Conservation (phyloP, 2,888 invertebrate species). For the Drosophila greeni region DNA sequence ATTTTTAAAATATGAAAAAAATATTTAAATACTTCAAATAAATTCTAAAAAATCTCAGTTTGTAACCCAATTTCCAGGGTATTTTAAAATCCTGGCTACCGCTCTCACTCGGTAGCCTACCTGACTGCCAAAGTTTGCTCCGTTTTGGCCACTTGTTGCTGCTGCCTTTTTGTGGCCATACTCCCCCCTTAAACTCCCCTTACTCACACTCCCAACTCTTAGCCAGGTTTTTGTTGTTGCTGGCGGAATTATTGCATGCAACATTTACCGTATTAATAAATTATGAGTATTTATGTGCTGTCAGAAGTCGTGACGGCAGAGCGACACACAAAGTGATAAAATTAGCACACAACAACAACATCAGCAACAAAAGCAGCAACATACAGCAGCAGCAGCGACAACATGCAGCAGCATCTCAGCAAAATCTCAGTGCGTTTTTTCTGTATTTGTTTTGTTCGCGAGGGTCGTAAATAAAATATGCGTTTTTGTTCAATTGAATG, state of each 20-base stretch:
- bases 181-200: neutral
- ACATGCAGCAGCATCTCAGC: conserved; percentile 21
- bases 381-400: conserved; percentile 36
- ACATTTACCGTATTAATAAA: conserved; percentile 76
- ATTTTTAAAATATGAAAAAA: neutral
- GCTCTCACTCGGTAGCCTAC: neutral
- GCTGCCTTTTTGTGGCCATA: conserved; percentile 1
- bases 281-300: conserved; percentile 79
- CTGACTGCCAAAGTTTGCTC: conserved; percentile 17
- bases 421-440: conserved; percentile 43
- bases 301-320: conserved; percentile 76
- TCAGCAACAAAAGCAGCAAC: conserved; percentile 42
- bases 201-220: neutral
- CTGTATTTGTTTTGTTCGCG: conserved; percentile 41
- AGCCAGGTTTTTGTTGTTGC: conserved; percentile 57
- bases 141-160: conserved; percentile 39
- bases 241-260: conserved; percentile 74
- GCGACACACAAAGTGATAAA: conserved; percentile 79
- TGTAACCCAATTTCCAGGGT: conserved; percentile 9
- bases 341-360: conserved; percentile 77
- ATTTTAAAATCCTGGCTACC: neutral
- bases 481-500: conserved; percentile 68
- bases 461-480: conserved; percentile 54
- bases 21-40: neutral
- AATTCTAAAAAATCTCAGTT: too few relatives aligned